These are phyloP conservation scores for Porites divaricata DNA, from an alignment of 92 coral and sea anemone species.

Conservation along the genomic window DNA sequence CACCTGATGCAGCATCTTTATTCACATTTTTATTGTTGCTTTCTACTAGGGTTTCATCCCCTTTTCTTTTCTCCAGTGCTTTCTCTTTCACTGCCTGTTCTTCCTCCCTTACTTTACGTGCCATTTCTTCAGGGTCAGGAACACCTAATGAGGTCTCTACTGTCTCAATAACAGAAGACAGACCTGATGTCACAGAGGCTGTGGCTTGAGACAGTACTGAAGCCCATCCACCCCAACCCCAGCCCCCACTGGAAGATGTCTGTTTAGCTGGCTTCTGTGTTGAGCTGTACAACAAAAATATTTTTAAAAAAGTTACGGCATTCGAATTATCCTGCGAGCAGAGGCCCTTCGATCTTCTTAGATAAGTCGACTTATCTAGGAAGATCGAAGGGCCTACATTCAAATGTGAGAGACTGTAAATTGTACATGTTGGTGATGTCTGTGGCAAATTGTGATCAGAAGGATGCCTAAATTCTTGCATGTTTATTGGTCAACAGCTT, in stretches of 20 bases:
- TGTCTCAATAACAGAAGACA: conserved; percentile 91
- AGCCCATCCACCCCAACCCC: conserved; percentile 98
- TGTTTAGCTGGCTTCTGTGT: conserved; percentile 25
- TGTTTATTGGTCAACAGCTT: neutral
- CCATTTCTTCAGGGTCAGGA: conserved; percentile 95
- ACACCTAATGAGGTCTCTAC: conserved; percentile 95
- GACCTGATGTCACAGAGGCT: conserved; percentile 88
- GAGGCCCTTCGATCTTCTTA: no score
- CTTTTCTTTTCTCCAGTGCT: conserved; percentile 22
- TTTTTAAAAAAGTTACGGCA: neutral
- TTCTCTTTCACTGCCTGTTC: conserved; percentile 65
- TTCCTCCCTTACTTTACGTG: conserved; percentile 83
- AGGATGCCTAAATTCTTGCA: no score
- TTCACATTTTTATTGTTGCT: conserved; percentile 24
- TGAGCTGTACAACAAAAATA: neutral
- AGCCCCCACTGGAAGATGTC: conserved; percentile 49
- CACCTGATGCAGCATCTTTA: conserved; percentile 19
- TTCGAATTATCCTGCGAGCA: no score
- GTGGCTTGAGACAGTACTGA: conserved; percentile 91
- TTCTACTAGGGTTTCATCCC: conserved; percentile 20
- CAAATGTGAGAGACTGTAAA: no score
- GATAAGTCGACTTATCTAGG: no score
- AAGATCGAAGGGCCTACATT: no score
- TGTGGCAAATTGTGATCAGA: no score
- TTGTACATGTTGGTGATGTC: no score